Base-by-base conservation (phyloP, 2,113 vertebrate genomes). In the Vombatus ursinus region DNA sequence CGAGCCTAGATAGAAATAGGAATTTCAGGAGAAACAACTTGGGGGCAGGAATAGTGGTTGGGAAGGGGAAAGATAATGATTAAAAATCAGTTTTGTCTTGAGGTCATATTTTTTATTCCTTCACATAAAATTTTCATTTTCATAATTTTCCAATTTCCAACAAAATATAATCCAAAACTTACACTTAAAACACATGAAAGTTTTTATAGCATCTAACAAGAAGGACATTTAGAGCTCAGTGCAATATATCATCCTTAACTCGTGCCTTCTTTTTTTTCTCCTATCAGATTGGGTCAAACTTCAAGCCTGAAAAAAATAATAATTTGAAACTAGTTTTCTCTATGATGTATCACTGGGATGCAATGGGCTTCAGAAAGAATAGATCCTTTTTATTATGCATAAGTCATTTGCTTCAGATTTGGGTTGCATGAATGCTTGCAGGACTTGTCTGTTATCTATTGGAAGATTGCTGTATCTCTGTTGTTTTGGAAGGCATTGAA, bases 291-390 rank as follows among this genome's bases (percentile, higher is more conserved):
- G 68, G 37, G 68, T 84, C 90, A 93, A 94, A 92, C 94, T 92
- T 89, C 53, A 92, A 92, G 25, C 9, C 19, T 52, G 0, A 8
- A 2, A 93, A 94, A 3, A 96, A 50, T 37, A 37, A 48, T 77
- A 10, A 26, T 50, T 49, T 90, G 89, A 84, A 90, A 77, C 49
- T 91, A 90, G 25, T n/a, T 94, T 92, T 89, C 37, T 93, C 8
- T 90, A 3, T 48, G 49, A 90, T 52, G 44, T 50, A 5, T 22
- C 57, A 25, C 2, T 52, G 4, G 61, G 61, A 94, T 91, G 26
- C 51, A 96, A 54, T 90, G 50, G 47, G 28, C 3, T 22, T 91
- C 89, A 19, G 51, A 95, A 95, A 97, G 50, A 95, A 90, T 95
- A 89, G 91, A 96, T 90, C 9, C 26, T 28, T 31, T 91, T 95